Conservation (phyloP, 2,888 invertebrate species). For the Orthosia gothica region DNA sequence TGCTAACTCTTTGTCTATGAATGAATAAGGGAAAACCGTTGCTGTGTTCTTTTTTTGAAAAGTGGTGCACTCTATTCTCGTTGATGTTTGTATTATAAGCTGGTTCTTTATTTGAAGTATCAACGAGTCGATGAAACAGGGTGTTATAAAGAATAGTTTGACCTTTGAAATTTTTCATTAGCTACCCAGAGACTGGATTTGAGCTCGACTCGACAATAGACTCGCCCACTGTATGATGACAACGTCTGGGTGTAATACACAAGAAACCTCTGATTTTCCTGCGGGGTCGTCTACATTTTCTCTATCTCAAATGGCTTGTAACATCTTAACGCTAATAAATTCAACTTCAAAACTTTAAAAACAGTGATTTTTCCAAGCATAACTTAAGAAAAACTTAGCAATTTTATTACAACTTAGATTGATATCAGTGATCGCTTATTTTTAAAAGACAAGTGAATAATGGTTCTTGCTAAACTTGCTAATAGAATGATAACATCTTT, state of each 20-base stretch:
- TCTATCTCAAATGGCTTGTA: not conserved
- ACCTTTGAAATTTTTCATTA: not conserved
- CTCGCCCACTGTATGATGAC: not conserved
- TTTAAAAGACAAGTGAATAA: slow-evolving; percentile 42
- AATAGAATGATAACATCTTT: slow-evolving; percentile 41
- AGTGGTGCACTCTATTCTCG: slow-evolving; percentile 2
- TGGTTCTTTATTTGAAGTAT: slow-evolving; percentile 4
- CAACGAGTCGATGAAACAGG: not conserved
- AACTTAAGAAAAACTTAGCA: slow-evolving; percentile 5
- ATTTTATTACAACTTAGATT: slow-evolving; percentile 39
- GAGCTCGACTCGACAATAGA: too few species aligned
- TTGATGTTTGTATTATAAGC: slow-evolving; percentile 11
- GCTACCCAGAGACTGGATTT: too few species aligned
- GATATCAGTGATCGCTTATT: slow-evolving; percentile 20
- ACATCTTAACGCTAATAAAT: not conserved
- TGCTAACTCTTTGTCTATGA: slow-evolving; percentile 41
- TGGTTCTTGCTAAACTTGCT: slow-evolving; percentile 44
- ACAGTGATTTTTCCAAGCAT: not conserved
- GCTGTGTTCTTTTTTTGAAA: slow-evolving; percentile 31
- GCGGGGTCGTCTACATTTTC: not conserved
- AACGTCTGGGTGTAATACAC: not conserved
- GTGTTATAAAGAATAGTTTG: not conserved
- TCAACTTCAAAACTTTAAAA: not conserved
- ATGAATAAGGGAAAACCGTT: slow-evolving; percentile 25
- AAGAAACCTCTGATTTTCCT: not conserved